These are phyloP conservation scores for Argyrosomus japonicus DNA, from an alignment of 2,113 vertebrate species.

Conservation along the genomic window DNA sequence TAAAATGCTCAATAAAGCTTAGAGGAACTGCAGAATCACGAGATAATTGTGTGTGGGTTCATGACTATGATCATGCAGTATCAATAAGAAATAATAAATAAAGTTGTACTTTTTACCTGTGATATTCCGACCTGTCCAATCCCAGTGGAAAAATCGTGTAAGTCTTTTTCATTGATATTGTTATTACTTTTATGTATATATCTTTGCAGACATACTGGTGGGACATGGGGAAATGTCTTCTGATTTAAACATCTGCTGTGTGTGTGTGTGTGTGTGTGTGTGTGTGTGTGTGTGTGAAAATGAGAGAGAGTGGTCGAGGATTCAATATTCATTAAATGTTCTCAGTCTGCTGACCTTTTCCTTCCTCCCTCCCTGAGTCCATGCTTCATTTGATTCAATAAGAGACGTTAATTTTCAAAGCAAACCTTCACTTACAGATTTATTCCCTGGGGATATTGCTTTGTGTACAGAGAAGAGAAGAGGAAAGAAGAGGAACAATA, in stretches of 20 bases:
- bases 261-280: conserved; percentile 2
- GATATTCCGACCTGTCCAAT: background rate
- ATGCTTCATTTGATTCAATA: conserved; percentile 79
- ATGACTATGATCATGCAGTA: background rate
- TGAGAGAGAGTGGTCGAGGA: conserved; percentile 14
- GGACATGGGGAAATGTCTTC: background rate
- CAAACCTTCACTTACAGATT: conserved; percentile 66
- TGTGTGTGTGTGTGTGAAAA: background rate
- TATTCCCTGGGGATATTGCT: conserved; percentile 60
- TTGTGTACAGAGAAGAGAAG: conserved; percentile 40
- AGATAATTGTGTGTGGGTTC: background rate
- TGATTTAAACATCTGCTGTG: conserved; percentile 15
- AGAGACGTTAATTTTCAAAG: conserved; percentile 73
- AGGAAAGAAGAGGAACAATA: conserved; percentile 22
- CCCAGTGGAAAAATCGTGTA: background rate
- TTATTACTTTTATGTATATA: background rate
- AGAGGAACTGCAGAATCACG: background rate
- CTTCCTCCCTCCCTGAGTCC: conserved; percentile 49
- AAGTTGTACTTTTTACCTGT: background rate
- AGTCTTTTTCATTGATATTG: background rate
- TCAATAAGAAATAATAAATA: background rate
- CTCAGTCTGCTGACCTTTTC: conserved; percentile 77
- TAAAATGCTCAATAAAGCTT: background rate
- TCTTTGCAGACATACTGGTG: background rate
- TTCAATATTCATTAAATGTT: conserved; percentile 77